phyloP scores from a whole-genome alignment of 2,797 vertebrate genomes.

The Miichthys miiuy region DNA sequence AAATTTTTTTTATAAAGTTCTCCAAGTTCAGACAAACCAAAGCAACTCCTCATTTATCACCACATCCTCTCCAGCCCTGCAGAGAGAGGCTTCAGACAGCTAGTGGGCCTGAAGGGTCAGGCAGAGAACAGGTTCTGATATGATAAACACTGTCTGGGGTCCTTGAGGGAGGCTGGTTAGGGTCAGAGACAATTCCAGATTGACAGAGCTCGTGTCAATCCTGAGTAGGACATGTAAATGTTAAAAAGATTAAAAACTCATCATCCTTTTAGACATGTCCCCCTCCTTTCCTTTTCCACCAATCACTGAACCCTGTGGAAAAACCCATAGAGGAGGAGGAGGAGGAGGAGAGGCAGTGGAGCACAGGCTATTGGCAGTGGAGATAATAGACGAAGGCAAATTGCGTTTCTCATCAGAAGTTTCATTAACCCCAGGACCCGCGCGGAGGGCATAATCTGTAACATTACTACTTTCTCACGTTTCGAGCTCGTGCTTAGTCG shows the following conservation, averaged over 20 bases:
- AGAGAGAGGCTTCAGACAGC: constrained; percentile 69
- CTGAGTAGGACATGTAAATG: constrained; percentile 85
- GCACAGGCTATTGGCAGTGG: constrained; percentile 79
- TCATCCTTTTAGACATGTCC: constrained; percentile 81
- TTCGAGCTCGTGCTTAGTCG: constrained; percentile 63
- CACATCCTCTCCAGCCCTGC: constrained; percentile 60
- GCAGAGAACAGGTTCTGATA: constrained; percentile 76
- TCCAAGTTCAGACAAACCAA: constrained; percentile 54
- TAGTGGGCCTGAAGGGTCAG: constrained; percentile 70
- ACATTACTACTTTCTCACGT: constrained; percentile 87
- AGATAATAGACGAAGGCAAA: constrained; percentile 88
- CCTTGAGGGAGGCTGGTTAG: constrained; percentile 73
- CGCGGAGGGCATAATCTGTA: constrained; percentile 86
- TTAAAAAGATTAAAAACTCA: constrained; percentile 90
- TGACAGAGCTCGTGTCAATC: constrained; percentile 79
- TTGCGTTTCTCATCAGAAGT: constrained; percentile 89
- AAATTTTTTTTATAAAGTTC: constrained; percentile 42
- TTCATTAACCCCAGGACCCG: constrained; percentile 88
- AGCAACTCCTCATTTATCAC: constrained; percentile 62
- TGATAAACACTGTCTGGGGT: constrained; percentile 80
- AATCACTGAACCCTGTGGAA: constrained; percentile 75
- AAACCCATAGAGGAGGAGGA: constrained; percentile 68
- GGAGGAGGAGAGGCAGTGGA: constrained; percentile 46
- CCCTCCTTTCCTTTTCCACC: constrained; percentile 63
- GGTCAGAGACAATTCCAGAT: constrained; percentile 81